phyloP scores from a whole-genome alignment of 2,888 invertebrate species.

The Phengaris alcon region DNA sequence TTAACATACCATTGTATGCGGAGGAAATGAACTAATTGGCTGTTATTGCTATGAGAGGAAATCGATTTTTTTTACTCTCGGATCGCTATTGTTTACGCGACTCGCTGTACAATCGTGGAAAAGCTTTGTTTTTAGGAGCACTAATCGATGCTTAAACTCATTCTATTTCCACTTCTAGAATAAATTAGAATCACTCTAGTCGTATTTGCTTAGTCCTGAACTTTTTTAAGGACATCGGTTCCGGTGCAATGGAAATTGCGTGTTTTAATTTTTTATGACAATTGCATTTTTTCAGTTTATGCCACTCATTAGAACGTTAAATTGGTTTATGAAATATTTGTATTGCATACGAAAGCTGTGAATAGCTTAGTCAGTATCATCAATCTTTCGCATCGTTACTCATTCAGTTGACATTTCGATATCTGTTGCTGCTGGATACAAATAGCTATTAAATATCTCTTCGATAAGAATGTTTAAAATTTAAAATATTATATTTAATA shows the following conservation, averaged over 20 bases:
- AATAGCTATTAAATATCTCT: conserved; percentile 15
- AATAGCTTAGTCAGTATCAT: background rate
- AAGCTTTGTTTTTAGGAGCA: conserved; percentile 3
- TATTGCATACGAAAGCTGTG: background rate
- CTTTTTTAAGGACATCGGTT: conserved; percentile 6
- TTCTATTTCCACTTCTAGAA: conserved; percentile 8
- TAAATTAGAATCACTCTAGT: background rate
- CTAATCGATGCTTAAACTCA: background rate
- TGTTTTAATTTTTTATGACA: background rate
- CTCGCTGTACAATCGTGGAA: conserved; percentile 25
- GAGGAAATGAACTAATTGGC: conserved; percentile 71
- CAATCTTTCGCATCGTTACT: conserved; percentile 4
- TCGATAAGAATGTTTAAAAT: conserved; percentile 6
- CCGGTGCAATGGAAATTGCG: conserved; percentile 3
- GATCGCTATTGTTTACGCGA: conserved; percentile 44
- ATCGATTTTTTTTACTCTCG: conserved; percentile 54
- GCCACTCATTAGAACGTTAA: conserved; percentile 13
- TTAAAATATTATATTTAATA: background rate
- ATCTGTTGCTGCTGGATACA: conserved; percentile 13
- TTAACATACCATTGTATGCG: conserved; percentile 64
- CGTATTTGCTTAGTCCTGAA: background rate
- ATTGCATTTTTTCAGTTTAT: background rate
- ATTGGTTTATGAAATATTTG: conserved; percentile 15
- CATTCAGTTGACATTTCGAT: conserved; percentile 9
- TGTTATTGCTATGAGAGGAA: conserved; percentile 62